Evolutionary conservation across 2,888 invertebrate species (phyloP).

Genomic region (Caprella mutica): DNA sequence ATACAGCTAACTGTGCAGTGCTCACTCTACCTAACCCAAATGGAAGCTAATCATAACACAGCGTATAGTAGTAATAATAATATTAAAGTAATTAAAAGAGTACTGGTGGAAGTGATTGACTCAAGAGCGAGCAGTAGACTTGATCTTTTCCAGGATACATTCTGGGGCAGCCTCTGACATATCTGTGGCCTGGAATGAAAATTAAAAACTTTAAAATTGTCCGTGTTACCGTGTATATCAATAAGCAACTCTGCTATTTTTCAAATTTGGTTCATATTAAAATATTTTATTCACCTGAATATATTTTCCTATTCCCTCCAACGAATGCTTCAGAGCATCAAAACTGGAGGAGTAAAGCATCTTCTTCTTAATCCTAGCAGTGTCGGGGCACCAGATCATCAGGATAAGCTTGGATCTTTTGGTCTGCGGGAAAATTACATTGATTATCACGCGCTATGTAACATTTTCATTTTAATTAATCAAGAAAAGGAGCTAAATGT

Average conservation of each 20-base stretch:
- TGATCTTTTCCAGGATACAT: conserved; percentile 84
- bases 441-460: no score
- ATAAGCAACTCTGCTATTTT: neutral
- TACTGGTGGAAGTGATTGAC: neutral
- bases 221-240: neutral
- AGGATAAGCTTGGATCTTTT: conserved; percentile 97
- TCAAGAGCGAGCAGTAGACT: conserved; percentile 68
- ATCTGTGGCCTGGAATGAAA: conserved; percentile 63
- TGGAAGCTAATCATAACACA: no score
- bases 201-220: neutral
- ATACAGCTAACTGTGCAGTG: no score
- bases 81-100: neutral
- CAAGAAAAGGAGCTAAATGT: no score
- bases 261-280: neutral
- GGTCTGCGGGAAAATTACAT: conserved; percentile 22
- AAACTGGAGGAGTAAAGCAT: conserved; percentile 85
- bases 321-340: conserved; percentile 91
- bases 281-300: conserved; percentile 50
- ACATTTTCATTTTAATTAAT: no score
- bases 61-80: no score
- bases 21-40: no score
- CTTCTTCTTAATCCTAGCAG: conserved; percentile 77
- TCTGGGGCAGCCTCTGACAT: conserved; percentile 86
- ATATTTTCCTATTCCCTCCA: conserved; percentile 94
- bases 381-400: conserved; percentile 98